These are phyloP conservation scores for Papilio elwesi DNA, from an alignment of 2,888 invertebrate genomes.

Conservation along the genomic window DNA sequence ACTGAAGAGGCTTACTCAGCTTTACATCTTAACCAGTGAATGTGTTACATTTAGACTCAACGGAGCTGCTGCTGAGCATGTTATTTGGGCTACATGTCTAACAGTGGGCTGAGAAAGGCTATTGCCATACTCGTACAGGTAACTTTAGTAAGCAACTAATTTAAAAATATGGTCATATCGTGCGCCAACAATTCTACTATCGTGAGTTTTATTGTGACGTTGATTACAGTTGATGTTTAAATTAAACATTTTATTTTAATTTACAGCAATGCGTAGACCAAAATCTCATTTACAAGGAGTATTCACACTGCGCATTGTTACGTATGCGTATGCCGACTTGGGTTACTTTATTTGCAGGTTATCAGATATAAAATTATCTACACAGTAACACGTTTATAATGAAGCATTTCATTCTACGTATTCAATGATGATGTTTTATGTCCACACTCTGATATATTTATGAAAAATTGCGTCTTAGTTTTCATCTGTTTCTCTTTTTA, in stretches of 20 bases:
- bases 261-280: constrained; percentile 16
- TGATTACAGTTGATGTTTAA: constrained; percentile 2
- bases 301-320: constrained; percentile 17
- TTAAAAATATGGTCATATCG: background rate
- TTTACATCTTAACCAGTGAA: too few species aligned
- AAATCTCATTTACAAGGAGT: background rate
- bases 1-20: too few species aligned
- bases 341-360: constrained; percentile 16
- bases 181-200: background rate
- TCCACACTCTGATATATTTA: constrained; percentile 8
- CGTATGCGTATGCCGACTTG: constrained; percentile 12
- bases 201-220: background rate
- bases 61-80: too few species aligned
- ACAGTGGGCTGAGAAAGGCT: background rate
- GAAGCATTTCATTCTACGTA: constrained; percentile 7
- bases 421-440: background rate
- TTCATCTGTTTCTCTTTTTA: background rate
- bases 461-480: background rate
- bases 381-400: constrained; percentile 9
- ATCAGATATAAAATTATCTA: constrained; percentile 21
- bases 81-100: too few species aligned
- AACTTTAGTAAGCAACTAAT: too few species aligned
- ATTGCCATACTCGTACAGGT: background rate
- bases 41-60: too few species aligned
- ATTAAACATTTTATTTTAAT: constrained; percentile 2